A percentile compares a stretch with the other conserved stretches of the same genome.
phyloP scores from a whole-genome alignment of 2,797 vertebrate genomes.

The Malacoraja senta region DNA sequence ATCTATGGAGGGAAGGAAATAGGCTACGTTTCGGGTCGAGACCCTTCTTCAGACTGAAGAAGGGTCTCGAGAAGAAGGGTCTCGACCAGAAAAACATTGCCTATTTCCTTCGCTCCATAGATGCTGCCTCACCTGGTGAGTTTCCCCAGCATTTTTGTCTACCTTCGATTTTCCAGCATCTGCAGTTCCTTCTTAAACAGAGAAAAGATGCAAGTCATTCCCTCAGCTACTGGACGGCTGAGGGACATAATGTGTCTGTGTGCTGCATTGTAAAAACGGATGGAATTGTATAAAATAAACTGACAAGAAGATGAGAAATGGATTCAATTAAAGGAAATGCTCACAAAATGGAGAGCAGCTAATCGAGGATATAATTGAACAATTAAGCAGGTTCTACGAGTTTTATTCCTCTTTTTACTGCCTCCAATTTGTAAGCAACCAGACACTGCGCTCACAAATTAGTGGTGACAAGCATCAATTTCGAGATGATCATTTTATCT shows the following conservation, averaged over 20 bases:
- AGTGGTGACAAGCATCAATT: neutral
- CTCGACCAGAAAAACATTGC: too few species aligned
- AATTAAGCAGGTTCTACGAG: neutral
- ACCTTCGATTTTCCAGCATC: too few species aligned
- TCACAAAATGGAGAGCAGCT: neutral
- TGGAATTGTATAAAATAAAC: neutral
- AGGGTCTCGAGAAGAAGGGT: too few species aligned
- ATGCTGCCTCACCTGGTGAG: too few species aligned
- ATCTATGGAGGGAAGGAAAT: too few species aligned
- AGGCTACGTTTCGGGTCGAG: too few species aligned
- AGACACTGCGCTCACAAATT: neutral
- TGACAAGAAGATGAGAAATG: slow-evolving; percentile 11
- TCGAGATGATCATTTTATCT: neutral
- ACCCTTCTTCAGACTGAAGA: too few species aligned
- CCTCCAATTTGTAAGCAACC: neutral
- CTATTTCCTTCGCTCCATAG: too few species aligned
- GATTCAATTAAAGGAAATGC: neutral
- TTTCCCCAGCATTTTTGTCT: too few species aligned
- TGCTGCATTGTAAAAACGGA: neutral
- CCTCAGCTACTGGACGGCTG: neutral
- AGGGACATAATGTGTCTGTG: neutral
- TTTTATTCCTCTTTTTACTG: neutral
- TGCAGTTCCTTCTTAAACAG: too few species aligned
- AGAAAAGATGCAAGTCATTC: too few species aligned
- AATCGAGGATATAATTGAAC: slow-evolving; percentile 24